Evolutionary conservation across 2,113 vertebrate genomes (phyloP), one percentile per base, ranked within the genome.

Genomic region (Cyphotilapia sp.): DNA sequence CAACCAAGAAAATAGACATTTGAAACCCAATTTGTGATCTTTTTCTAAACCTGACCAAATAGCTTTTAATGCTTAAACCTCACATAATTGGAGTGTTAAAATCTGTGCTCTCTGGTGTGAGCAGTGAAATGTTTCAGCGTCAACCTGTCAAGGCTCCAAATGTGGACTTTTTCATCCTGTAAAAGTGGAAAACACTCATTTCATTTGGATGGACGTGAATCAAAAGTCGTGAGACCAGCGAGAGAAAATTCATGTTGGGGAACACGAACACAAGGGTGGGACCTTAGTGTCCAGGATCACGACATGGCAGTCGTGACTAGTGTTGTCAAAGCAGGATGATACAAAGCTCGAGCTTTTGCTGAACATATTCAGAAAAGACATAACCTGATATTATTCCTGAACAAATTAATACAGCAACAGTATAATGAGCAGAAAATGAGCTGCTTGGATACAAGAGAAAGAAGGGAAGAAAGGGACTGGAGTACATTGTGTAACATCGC

Each of bases 401-500:
- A n/a, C 42, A 33, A 49, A 78, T 31, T 33, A n/a, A 78, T 33
- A 78, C 45, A 78, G 45, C 74, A 51, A 51, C 74, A 13, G 29
- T 51, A 78, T 33, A 33, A 51, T 33, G 74, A 78, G 45, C 63
- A 88, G 42, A 81, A 57, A 90, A 83, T 4, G 51, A 54, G 83
- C 14, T 22, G 16, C 42, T 5, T 2, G 12, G 22, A 63, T 33
- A 59, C 51, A 85, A 27, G 7, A 13, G 59, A 35, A 83, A 47
- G 63, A 69, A 8, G 11, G 61, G 11, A 69, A 69, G 51, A 63
- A 76, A 85, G 71, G 84, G 57, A 17, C 61, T 45, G 51, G 9
- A 86, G 85, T 31, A 82, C 87, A 88, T 83, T 89, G 81, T 86
- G 90, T 86, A 87, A 91, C 27, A 35, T 89, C 83, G 22, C 11